phyloP scores from a whole-genome alignment of 1,140 invertebrate species.

The Pseudomyrmex flavicornis region DNA sequence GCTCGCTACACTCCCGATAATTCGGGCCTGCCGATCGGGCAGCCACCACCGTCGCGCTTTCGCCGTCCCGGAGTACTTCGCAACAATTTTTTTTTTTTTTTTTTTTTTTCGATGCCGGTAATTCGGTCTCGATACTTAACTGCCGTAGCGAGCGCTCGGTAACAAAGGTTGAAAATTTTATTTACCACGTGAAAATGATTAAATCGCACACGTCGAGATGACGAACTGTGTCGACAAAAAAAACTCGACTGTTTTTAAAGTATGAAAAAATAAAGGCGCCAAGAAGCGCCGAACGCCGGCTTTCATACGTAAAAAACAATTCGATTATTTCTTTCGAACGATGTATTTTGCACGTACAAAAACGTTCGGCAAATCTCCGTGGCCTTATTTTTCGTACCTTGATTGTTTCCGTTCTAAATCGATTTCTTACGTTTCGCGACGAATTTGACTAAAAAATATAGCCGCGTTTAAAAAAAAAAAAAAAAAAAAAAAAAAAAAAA shows the following conservation, averaged over 20 bases:
- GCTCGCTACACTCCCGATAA: constrained; percentile 50
- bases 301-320: neutral
- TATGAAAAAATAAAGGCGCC: neutral
- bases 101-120: constrained; percentile 29
- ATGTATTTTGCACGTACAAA: too few relatives aligned
- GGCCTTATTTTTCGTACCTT: too few relatives aligned
- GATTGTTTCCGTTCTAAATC: neutral
- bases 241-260: too few relatives aligned
- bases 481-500: too few relatives aligned
- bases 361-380: too few relatives aligned
- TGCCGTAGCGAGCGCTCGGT: neutral
- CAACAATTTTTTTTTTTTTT: constrained; percentile 25
- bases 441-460: neutral
- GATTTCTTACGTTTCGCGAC: neutral
- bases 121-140: constrained; percentile 52
- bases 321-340: too few relatives aligned
- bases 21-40: constrained; percentile 34
- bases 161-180: constrained; percentile 29
- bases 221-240: too few relatives aligned
- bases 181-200: constrained; percentile 7
- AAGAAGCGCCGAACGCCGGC: neutral
- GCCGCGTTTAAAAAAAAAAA: neutral
- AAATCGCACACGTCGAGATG: neutral
- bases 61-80: constrained; percentile 30
- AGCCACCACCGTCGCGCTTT: constrained; percentile 9